Evolutionary conservation across 2,888 invertebrate species (phyloP).

Genomic region (Zhuqinia jingwanae): DNA sequence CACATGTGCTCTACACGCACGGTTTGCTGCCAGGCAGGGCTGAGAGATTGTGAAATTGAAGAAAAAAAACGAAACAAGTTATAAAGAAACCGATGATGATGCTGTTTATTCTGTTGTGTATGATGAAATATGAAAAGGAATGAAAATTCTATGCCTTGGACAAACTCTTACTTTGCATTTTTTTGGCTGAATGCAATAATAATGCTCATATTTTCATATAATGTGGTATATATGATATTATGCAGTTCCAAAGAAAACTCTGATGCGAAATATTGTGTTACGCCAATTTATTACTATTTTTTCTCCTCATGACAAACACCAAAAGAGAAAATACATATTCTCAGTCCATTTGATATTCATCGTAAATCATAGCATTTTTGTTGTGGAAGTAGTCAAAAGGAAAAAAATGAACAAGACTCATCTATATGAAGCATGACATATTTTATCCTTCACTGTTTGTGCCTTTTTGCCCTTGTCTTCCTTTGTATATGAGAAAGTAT

Average conservation of each 20-base stretch:
- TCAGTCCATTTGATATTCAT: neutral
- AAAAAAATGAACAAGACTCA: neutral
- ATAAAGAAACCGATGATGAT: neutral
- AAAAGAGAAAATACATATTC: neutral
- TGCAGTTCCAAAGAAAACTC: too few relatives aligned
- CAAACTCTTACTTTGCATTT: neutral
- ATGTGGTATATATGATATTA: too few relatives aligned
- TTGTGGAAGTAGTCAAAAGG: neutral
- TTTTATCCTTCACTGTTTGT: neutral
- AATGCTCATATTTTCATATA: too few relatives aligned
- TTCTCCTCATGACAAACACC: neutral
- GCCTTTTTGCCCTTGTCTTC: neutral
- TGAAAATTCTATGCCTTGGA: too few relatives aligned
- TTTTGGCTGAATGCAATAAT: neutral
- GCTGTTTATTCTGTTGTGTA: neutral
- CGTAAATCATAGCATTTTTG: constrained; percentile 9
- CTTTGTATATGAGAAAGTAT: too few relatives aligned
- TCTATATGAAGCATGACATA: constrained; percentile 8
- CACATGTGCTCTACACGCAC: constrained; percentile 9
- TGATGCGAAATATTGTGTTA: neutral
- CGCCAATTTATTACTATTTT: neutral
- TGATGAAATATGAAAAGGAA: neutral
- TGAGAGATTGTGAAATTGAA: neutral
- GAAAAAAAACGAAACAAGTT: neutral
- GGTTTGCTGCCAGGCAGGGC: neutral